These are phyloP conservation scores for Hylomyscus alleni DNA, from an alignment of 2,797 vertebrate species.

Conservation along the genomic window DNA sequence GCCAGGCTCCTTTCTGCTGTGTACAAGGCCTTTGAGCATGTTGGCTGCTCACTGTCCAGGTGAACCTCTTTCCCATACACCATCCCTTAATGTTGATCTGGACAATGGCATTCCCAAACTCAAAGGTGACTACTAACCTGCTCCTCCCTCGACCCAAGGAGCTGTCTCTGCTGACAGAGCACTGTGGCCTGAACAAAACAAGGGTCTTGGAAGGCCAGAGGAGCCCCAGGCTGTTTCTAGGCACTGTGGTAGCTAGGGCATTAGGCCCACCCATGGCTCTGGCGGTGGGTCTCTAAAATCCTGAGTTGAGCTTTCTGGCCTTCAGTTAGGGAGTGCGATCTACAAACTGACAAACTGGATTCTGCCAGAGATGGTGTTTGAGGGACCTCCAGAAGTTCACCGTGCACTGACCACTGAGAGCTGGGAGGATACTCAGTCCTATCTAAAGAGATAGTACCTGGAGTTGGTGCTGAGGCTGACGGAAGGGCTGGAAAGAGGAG, in stretches of 20 bases:
- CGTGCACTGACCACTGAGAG: not conserved
- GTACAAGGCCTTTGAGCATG: not conserved
- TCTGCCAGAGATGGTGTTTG: not conserved
- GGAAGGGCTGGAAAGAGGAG: not conserved
- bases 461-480: no score
- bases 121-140: not conserved
- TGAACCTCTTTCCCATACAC: not conserved
- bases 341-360: not conserved
- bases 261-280: not conserved
- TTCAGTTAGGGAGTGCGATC: not conserved
- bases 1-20: not conserved
- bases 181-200: not conserved
- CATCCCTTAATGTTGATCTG: not conserved
- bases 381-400: not conserved
- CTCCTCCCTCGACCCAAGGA: no score
- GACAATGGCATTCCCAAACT: not conserved
- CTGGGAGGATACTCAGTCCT: not conserved
- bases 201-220: not conserved
- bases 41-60: no score
- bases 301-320: not conserved
- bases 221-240: not conserved
- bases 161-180: not conserved
- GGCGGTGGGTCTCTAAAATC: not conserved
- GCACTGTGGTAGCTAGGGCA: no score
- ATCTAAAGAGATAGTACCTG: not conserved